phyloP scores from a whole-genome alignment of 2,888 invertebrate species.

The Elysia crispata region DNA sequence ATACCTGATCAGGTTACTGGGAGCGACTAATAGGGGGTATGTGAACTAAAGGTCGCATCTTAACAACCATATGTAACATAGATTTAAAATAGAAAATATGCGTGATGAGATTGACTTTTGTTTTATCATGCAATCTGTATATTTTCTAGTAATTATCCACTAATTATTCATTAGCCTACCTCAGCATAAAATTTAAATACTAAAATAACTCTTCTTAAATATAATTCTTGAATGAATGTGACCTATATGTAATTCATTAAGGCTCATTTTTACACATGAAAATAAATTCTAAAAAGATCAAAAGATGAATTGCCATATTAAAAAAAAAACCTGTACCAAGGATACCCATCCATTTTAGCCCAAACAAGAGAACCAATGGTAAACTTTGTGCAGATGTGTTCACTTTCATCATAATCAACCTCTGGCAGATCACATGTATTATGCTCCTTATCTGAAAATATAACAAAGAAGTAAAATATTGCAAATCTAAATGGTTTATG shows the following conservation, averaged over 20 bases:
- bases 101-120: no score
- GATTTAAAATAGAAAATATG: no score
- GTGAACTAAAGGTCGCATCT: no score
- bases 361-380: constrained; percentile 84
- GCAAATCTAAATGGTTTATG: not conserved
- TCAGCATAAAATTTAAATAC: not conserved
- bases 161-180: no score
- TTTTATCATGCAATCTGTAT: no score
- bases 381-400: constrained; percentile 82
- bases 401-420: constrained; percentile 77
- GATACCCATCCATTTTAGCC: constrained; percentile 82
- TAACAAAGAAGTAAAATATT: not conserved
- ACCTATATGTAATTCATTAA: not conserved
- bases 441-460: constrained; percentile 59
- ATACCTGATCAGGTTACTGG: no score
- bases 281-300: not conserved
- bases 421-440: constrained; percentile 81
- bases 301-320: not conserved
- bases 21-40: no score
- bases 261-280: not conserved
- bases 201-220: not conserved
- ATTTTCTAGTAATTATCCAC: no score
- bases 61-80: no score
- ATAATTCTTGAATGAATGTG: not conserved
- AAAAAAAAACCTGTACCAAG: constrained; percentile 78